Evolutionary conservation across 2,113 vertebrate genomes (phyloP).

Genomic region (Hirundichthys speculiger): DNA sequence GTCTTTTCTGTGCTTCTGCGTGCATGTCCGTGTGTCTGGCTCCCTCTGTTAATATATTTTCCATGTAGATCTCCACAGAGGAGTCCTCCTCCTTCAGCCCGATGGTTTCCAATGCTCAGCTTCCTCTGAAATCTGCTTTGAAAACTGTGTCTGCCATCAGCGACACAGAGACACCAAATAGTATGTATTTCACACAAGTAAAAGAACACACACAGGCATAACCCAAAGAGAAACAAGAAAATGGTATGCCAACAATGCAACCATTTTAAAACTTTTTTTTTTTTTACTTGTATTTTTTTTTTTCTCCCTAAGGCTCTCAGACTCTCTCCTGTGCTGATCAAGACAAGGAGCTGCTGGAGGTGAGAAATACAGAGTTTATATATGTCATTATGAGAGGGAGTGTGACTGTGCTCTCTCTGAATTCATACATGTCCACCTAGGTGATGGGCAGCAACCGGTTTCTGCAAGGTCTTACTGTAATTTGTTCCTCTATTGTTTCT

Average conservation of each 20-base stretch:
- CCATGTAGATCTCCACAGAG: conserved; percentile 84
- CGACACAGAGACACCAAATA: conserved; percentile 77
- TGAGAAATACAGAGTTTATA: conserved; percentile 59
- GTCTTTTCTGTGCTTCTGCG: conserved; percentile 14
- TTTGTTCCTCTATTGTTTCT: not conserved
- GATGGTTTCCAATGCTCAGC: conserved; percentile 75
- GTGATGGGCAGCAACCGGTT: conserved; percentile 32
- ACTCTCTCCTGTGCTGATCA: conserved; percentile 89
- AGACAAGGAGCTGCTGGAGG: conserved; percentile 83
- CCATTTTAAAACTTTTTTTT: not conserved
- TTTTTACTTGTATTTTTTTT: conserved; percentile 9
- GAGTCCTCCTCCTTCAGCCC: conserved; percentile 84
- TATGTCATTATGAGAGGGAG: conserved; percentile 7
- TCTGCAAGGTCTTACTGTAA: not conserved
- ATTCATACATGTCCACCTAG: conserved; percentile 27
- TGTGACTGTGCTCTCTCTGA: conserved; percentile 44
- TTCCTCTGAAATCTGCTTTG: conserved; percentile 92
- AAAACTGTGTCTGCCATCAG: conserved; percentile 85
- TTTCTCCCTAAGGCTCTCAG: conserved; percentile 81
- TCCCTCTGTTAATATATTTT: conserved; percentile 59
- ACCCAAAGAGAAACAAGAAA: not conserved
- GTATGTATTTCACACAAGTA: conserved; percentile 70
- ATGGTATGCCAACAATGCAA: not conserved
- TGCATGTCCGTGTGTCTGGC: conserved; percentile 33
- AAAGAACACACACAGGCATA: not conserved